Conservation (phyloP, 2,113 vertebrate genomes). For the Alectura lathami region DNA sequence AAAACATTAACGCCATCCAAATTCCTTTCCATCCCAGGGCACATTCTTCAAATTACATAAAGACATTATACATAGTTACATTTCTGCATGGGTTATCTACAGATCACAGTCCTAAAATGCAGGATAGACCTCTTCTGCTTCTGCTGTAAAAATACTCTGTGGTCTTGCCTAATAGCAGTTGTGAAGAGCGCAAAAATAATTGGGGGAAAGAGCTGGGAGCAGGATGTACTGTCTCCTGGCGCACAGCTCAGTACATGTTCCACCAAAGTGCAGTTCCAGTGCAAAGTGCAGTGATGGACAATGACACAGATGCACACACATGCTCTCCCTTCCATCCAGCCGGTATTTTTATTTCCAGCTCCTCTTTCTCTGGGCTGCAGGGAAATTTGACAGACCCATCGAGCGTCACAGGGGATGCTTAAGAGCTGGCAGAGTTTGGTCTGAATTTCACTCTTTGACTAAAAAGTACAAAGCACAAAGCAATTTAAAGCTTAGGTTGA, state of each 20-base stretch:
- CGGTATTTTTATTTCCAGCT: slow-evolving; percentile 20
- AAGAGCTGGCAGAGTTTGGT: neutral
- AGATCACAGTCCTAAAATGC: neutral
- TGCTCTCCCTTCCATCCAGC: neutral
- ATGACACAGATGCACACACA: neutral
- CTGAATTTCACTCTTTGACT: neutral
- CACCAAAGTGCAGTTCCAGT: neutral
- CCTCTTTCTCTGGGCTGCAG: neutral
- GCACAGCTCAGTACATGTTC: neutral
- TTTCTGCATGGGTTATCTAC: neutral
- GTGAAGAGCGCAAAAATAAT: slow-evolving; percentile 54
- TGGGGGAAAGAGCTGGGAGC: neutral
- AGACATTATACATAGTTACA: neutral
- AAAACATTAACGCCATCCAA: slow-evolving; percentile 9
- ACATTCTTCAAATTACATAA: neutral
- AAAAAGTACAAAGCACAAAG: neutral
- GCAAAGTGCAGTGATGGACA: neutral
- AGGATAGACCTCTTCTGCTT: slow-evolving; percentile 13
- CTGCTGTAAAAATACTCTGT: slow-evolving; percentile 44
- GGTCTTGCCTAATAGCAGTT: slow-evolving; percentile 59
- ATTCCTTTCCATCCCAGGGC: slow-evolving; percentile 16
- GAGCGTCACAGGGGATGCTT: rapidly evolving
- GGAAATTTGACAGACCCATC: neutral
- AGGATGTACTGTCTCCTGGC: slow-evolving; percentile 43
- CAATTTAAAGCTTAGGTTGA: neutral